Conservation (phyloP, 2,113 vertebrate genomes). For the Toxotes jaculatrix region DNA sequence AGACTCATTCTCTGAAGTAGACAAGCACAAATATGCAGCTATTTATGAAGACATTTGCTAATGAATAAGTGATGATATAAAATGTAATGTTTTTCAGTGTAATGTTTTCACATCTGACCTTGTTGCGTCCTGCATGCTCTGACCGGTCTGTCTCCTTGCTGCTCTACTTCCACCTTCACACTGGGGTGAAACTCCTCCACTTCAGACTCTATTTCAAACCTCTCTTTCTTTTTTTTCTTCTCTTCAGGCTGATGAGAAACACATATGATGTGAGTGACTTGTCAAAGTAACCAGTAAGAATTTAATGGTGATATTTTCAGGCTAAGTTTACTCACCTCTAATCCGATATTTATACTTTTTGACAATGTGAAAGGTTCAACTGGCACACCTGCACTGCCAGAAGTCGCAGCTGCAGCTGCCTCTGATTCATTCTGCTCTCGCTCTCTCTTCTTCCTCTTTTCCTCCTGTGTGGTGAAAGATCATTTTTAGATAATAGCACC, state of each 20-base stretch:
- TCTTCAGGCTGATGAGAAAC: conserved; percentile 85
- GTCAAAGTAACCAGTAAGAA: not conserved
- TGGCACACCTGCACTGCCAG: conserved; percentile 68
- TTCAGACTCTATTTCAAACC: conserved; percentile 90
- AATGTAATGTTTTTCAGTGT: not conserved
- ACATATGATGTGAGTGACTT: not conserved
- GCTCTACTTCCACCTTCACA: conserved; percentile 91
- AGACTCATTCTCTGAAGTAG: conserved; percentile 89
- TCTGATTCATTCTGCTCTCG: conserved; percentile 93
- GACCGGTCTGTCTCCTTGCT: conserved; percentile 91
- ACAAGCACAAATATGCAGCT: not conserved
- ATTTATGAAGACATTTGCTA: not conserved
- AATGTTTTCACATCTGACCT: conserved; percentile 76
- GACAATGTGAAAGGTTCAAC: conserved; percentile 82
- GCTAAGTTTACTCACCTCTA: conserved; percentile 75
- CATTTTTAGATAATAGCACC: not conserved
- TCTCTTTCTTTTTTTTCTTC: conserved; percentile 94
- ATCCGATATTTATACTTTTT: conserved; percentile 69
- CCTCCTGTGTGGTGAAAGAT: conserved; percentile 84
- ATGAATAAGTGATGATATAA: not conserved
- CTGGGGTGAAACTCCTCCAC: conserved; percentile 90
- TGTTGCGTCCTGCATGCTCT: conserved; percentile 94
- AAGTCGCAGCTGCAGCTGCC: conserved; percentile 46
- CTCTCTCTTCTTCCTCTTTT: conserved; percentile 96
- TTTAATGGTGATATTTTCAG: not conserved